Evolutionary conservation across 1,140 invertebrate species (phyloP).

Genomic region (Archivesica marissinica): DNA sequence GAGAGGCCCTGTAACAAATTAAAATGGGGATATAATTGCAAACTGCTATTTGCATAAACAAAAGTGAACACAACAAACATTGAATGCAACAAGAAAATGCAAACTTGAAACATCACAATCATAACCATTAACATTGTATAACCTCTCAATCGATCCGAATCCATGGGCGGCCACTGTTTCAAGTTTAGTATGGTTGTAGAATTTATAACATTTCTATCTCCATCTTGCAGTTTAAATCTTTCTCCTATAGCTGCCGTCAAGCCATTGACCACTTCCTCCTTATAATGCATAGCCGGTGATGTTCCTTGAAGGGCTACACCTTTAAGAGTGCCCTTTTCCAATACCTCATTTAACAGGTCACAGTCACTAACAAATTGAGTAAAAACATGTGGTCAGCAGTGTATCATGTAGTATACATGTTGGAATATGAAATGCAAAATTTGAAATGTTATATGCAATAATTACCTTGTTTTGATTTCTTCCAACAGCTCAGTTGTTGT

Average conservation of each 20-base stretch:
- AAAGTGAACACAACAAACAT: not conserved
- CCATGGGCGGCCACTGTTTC: not conserved
- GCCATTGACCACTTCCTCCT: not conserved
- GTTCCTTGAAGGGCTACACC: not conserved
- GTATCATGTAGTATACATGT: no score
- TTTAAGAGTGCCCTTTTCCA: not conserved
- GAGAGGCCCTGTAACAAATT: no score
- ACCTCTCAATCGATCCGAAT: not conserved
- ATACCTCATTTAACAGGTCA: no score
- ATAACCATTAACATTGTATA: not conserved
- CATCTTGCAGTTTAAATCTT: not conserved
- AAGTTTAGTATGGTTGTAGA: not conserved
- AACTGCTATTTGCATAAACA: not conserved
- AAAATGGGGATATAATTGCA: not conserved
- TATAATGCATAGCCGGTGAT: not conserved
- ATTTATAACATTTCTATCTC: not conserved
- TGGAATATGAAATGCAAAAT: no score
- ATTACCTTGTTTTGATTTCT: constrained; percentile 20
- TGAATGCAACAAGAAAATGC: not conserved
- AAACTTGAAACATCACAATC: not conserved
- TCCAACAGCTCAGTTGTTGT: not conserved
- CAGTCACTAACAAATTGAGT: no score
- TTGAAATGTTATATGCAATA: no score
- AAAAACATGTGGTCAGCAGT: no score
- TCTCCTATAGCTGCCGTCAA: not conserved